phyloP scores from a whole-genome alignment of 2,113 vertebrate genomes.

The Bubalus kerabau region DNA sequence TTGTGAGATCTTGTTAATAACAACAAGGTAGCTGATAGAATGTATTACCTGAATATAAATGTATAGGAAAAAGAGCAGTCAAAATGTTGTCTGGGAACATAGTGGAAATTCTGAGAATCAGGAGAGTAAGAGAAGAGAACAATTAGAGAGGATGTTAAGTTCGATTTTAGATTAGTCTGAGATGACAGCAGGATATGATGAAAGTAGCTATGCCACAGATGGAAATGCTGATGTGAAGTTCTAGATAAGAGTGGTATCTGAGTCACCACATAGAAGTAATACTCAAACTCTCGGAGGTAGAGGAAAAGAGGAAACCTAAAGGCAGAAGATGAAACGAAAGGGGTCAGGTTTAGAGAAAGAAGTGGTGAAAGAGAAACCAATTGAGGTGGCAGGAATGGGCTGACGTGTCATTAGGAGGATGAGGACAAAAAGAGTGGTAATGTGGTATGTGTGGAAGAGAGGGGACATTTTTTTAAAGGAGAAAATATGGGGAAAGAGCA shows the following conservation, averaged over 20 bases:
- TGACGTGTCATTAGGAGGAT: neutral
- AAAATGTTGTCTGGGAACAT: neutral
- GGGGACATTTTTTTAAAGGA: neutral
- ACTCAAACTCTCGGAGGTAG: neutral
- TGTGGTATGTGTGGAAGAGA: neutral
- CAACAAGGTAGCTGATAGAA: neutral
- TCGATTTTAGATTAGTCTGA: neutral
- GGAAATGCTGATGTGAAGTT: neutral
- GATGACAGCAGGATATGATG: neutral
- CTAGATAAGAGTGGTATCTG: neutral
- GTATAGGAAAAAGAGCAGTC: neutral
- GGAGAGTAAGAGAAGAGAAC: neutral
- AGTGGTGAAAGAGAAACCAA: neutral
- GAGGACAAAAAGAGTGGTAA: neutral
- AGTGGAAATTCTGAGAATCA: neutral
- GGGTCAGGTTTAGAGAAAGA: neutral
- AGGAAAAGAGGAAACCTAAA: neutral
- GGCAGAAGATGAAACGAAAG: neutral
- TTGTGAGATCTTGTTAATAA: neutral
- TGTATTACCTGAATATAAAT: neutral
- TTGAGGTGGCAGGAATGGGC: neutral
- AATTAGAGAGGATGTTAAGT: neutral
- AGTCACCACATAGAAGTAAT: neutral
- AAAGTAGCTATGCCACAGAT: neutral
- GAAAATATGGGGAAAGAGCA: neutral